phyloP scores from a whole-genome alignment of 2,888 invertebrate genomes.

The Podotricha telesiphe region DNA sequence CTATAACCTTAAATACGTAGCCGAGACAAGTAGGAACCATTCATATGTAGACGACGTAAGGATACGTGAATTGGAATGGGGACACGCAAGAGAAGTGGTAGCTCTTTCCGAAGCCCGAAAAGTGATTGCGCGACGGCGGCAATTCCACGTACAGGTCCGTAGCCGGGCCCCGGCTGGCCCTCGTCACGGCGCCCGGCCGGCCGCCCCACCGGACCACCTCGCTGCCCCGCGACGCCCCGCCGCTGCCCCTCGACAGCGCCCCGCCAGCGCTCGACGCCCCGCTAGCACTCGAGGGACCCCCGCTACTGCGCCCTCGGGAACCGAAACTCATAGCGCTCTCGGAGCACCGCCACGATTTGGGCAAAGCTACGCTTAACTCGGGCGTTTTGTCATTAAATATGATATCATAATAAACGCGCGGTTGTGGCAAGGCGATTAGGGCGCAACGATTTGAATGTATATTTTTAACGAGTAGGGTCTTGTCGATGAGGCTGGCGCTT shows the following conservation, averaged over 20 bases:
- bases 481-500: constrained; percentile 71
- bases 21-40: constrained; percentile 44
- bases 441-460: constrained; percentile 75
- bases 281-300: constrained; percentile 56
- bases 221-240: constrained; percentile 56
- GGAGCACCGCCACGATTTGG: constrained; percentile 77
- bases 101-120: constrained; percentile 80
- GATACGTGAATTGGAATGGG: constrained; percentile 79
- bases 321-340: constrained; percentile 65
- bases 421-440: constrained; percentile 74
- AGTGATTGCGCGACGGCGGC: constrained; percentile 79
- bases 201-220: constrained; percentile 76
- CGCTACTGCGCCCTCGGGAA: constrained; percentile 62
- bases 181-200: constrained; percentile 80
- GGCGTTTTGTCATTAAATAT: constrained; percentile 58
- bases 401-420: constrained; percentile 73
- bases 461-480: constrained; percentile 73
- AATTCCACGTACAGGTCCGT: constrained; percentile 75
- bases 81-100: constrained; percentile 83
- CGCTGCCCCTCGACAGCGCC: constrained; percentile 56
- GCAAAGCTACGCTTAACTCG: constrained; percentile 63
- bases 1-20: constrained; percentile 24
- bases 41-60: constrained; percentile 79
- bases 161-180: constrained; percentile 80
- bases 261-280: constrained; percentile 64